These are phyloP conservation scores for Lutjanus erythropterus DNA, from an alignment of 2,113 vertebrate genomes.

Conservation along the genomic window DNA sequence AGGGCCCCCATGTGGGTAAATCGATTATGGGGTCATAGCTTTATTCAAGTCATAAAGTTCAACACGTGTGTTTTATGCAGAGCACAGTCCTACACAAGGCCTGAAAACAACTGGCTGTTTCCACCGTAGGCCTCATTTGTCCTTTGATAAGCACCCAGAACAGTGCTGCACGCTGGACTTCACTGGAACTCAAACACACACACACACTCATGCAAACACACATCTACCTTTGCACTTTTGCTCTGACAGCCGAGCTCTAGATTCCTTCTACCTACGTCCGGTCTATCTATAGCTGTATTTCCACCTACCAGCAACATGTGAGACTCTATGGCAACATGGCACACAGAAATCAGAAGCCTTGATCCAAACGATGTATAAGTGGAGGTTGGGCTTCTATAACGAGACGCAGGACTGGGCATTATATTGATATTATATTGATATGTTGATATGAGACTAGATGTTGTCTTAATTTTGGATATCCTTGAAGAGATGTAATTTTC, in stretches of 20 bases:
- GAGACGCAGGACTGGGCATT: too few relatives aligned
- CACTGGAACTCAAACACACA: neutral
- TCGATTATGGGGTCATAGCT: neutral
- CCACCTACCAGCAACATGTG: conserved; percentile 48
- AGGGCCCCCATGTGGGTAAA: neutral
- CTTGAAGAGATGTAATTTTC: too few relatives aligned
- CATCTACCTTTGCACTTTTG: neutral
- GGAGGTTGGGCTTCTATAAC: too few relatives aligned
- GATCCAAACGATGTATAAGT: neutral
- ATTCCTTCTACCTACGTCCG: conserved; percentile 64
- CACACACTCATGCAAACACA: neutral
- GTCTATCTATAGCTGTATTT: conserved; percentile 70
- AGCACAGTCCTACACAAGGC: neutral
- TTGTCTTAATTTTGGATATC: too few relatives aligned
- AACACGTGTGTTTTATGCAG: neutral
- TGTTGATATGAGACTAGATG: too few relatives aligned
- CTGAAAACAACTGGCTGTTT: neutral
- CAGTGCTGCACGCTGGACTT: neutral
- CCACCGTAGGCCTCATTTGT: neutral
- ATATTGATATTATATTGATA: too few relatives aligned
- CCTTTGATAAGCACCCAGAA: neutral
- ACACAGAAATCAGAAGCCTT: neutral
- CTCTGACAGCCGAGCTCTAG: conserved; percentile 51
- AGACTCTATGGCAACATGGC: conserved; percentile 20
- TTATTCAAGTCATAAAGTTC: neutral